Conservation (phyloP, 2,797 vertebrate species). For the Urocyon cinereoargenteus region DNA sequence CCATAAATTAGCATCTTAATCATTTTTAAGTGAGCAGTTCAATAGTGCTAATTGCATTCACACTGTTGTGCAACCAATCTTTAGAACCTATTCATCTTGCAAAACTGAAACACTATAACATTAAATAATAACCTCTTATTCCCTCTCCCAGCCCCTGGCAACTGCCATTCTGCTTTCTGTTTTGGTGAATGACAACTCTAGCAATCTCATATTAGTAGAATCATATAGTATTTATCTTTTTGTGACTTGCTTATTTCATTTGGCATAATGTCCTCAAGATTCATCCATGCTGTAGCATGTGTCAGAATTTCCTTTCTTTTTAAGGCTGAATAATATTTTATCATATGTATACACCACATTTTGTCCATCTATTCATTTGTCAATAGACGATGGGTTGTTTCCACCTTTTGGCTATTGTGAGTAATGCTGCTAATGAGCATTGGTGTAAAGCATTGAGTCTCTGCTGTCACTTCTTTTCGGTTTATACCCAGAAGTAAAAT, state of each 20-base stretch:
- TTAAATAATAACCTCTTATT: background rate
- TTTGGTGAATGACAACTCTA: background rate
- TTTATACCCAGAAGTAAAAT: background rate
- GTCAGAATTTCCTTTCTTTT: background rate
- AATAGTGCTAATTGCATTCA: background rate
- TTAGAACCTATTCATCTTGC: background rate
- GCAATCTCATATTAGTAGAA: background rate
- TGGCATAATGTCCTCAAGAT: background rate
- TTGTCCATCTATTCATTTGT: background rate
- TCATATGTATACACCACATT: background rate
- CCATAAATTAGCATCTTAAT: background rate
- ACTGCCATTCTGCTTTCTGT: background rate
- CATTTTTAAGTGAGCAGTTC: background rate
- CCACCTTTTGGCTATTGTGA: background rate
- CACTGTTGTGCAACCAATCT: background rate
- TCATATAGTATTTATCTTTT: background rate
- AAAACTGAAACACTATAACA: background rate
- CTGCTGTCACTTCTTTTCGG: background rate
- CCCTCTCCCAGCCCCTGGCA: no score
- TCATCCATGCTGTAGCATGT: background rate
- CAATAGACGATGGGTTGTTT: background rate
- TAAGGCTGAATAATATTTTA: background rate
- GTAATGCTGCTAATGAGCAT: background rate
- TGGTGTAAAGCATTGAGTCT: background rate
- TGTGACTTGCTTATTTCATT: background rate